Base-by-base conservation (phyloP, 2,888 invertebrate species). In the Nomada lathburiana region DNA sequence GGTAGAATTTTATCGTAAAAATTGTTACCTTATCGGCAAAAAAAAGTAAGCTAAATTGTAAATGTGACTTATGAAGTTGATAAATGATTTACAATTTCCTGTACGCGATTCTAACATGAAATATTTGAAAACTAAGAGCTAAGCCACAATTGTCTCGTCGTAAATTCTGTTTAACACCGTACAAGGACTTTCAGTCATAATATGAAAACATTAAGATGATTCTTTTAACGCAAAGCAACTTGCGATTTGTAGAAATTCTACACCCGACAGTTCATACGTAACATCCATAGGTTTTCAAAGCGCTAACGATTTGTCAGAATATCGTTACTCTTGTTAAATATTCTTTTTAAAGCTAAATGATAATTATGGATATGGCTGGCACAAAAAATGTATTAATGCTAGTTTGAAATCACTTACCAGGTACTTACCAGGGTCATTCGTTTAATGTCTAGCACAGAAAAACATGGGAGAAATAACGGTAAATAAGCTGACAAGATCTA, bases 401-500 rank as follows among this genome's bases (percentile, higher is more conserved):
- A 36, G 36, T 36, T 36, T 36, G 7, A 36, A 36, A 36, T 36
- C 36, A 36, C 36, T 36, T 36, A 36, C 42, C 47, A 16, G 2
- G 59, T 20, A 60, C 52, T 53, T 69, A 52, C 52, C 60, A n/a
- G 23, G 26, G 29, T 10, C 5, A 44, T 11, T 62, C 20, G 10
- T 9, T 26, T 44, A 42, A n/a, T 1, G 16, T 18, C 16, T 23
- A 7, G n/a, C 16, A n/a, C 16, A 44, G 53, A 13, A 60, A 60
- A 36, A 44, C n/a, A 42, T 44, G 47, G 11, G 4, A 18, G 26
- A 36, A 64, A 29, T 11, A 64, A 13, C 23, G 29, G 42, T 70
- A 68, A 47, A 73, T 68, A 83, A 67, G 71, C 53, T 18, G 73
- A 77, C 77, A 60, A n/a, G 77, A 53, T 72, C 77, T 50, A 73